Evolutionary conservation across 2,113 vertebrate genomes (phyloP), one percentile per base, ranked within the genome.

Genomic region (Pyrgilauda ruficollis): DNA sequence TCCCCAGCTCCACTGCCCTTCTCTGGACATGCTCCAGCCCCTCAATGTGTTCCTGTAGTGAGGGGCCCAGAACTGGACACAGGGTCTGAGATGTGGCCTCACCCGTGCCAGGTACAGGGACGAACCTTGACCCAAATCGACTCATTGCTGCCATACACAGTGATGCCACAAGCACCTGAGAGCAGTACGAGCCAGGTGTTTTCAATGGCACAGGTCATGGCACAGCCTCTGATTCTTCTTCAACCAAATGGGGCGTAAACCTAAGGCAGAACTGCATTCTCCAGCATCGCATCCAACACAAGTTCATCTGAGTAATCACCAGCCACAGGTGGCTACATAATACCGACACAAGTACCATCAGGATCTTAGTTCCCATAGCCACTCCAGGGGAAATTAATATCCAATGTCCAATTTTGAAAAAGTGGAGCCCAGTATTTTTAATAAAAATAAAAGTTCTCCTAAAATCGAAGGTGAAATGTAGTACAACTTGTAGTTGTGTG

Each of bases 221-320:
- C 28, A 11, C 18, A 17, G 19, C 33, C 21, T 75, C 15, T 30
- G 61, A 27, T 50, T 59, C 18, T 77, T 61, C 37, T 22, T 50
- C 16, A 9, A 23, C 24, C 41, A 53, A 16, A 17, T 2, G 23
- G 3, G n/a, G 20, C 2, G 7, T 75, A 68, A 75, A 85, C 9
- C 7, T 7, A 17, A 28, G 2, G 0, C 70, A 72, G 35, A 76
- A 41, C 11, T 10, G 28, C 12, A 4, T 37, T 3, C 30, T 77
- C 37, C 41, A 41, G 28, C 50, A n/a, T 33, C 26, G 39, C 39
- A 41, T 13, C 39, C 20, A 23, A 13, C 9, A 28, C 0, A 0
- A 21, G 10, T 30, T 64, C 56, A 33, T 11, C 27, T 0, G 0
- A 5, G 13, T 16, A 4, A 52, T 78, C 11, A 1, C 7, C 81